Evolutionary conservation across 2,113 vertebrate genomes (phyloP).

Genomic region (Dipodomys ordii): DNA sequence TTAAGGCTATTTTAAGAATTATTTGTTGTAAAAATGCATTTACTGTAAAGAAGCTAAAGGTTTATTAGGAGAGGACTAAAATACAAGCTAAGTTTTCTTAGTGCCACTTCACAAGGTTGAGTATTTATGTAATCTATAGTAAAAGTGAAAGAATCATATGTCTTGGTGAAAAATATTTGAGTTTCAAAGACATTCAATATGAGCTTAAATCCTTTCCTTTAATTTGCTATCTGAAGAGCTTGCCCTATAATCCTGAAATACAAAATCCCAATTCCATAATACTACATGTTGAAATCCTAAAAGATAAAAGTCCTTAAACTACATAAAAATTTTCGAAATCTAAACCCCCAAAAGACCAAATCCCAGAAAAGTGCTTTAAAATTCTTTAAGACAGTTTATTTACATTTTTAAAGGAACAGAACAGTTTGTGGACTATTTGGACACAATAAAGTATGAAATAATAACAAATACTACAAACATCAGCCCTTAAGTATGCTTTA

Average conservation of each 20-base stretch:
- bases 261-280: background rate
- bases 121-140: background rate
- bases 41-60: background rate
- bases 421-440: background rate
- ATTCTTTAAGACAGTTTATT: background rate
- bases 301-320: background rate
- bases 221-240: background rate
- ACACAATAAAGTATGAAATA: background rate
- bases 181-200: background rate
- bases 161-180: background rate
- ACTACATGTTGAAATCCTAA: background rate
- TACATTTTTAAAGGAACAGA: background rate
- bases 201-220: background rate
- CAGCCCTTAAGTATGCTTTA: too few species aligned
- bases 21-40: background rate
- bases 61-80: background rate
- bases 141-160: background rate
- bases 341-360: background rate
- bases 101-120: background rate
- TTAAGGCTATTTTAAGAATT: background rate
- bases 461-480: background rate
- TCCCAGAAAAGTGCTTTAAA: background rate
- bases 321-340: background rate
- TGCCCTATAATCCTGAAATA: background rate
- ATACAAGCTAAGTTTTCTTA: background rate